These are phyloP conservation scores for Zaprionus gabonicus DNA, from an alignment of 1,140 invertebrate species.

Conservation along the genomic window DNA sequence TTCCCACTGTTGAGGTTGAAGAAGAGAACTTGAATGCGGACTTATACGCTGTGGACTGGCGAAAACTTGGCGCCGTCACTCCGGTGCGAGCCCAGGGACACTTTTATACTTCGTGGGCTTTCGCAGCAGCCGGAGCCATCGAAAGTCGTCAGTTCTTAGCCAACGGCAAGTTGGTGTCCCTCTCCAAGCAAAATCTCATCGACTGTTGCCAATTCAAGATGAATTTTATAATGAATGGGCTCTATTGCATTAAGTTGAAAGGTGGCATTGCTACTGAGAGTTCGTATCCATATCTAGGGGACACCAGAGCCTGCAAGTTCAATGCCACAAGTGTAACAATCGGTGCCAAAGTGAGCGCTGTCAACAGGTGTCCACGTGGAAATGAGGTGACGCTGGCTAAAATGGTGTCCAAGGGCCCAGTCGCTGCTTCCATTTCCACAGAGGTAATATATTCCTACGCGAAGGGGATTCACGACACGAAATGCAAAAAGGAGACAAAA, in stretches of 20 bases:
- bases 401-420: constrained; percentile 17
- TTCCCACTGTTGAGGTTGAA: background rate
- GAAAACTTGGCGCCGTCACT: background rate
- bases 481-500: background rate
- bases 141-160: constrained; percentile 7
- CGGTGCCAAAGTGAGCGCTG: background rate
- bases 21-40: too few relatives aligned
- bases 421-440: constrained; percentile 12
- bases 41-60: constrained; percentile 11
- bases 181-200: constrained; percentile 27
- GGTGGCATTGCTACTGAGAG: constrained; percentile 14
- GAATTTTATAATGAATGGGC: background rate
- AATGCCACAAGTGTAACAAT: background rate
- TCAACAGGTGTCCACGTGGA: background rate
- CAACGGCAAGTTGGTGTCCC: background rate
- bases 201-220: constrained; percentile 10
- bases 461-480: background rate
- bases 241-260: constrained; percentile 18
- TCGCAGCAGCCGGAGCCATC: constrained; percentile 20
- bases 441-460: constrained; percentile 5
- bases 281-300: constrained; percentile 15
- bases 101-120: constrained; percentile 34
- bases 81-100: constrained; percentile 17
- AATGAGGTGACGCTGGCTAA: background rate
- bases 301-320: background rate